These are phyloP conservation scores for Leucopsar rothschildi DNA, from an alignment of 2,113 vertebrate genomes.

Conservation along the genomic window DNA sequence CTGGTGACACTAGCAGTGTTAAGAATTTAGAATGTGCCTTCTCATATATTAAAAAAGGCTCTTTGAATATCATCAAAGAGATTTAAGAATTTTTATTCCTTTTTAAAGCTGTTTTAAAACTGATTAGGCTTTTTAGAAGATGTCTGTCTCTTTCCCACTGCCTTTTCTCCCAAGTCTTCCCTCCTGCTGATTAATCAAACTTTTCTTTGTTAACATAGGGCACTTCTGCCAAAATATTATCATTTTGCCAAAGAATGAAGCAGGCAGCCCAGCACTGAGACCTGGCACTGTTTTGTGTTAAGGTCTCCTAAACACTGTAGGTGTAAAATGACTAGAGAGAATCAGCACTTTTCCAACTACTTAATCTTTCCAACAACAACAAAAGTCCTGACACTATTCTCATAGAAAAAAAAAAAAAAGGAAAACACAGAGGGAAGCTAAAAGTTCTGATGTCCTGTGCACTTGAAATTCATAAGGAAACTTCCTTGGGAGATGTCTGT, in stretches of 20 bases:
- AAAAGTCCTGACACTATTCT: not conserved
- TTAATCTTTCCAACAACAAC: constrained; percentile 13
- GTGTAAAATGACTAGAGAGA: constrained; percentile 15
- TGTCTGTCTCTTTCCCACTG: not conserved
- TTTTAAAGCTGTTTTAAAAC: constrained; percentile 71
- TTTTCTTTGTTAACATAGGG: constrained; percentile 37
- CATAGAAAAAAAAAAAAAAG: not conserved
- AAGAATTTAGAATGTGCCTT: constrained; percentile 74
- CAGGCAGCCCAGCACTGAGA: constrained; percentile 40
- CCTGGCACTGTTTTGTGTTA: constrained; percentile 22
- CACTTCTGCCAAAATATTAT: constrained; percentile 48
- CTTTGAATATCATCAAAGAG: constrained; percentile 80
- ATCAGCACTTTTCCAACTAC: constrained; percentile 59
- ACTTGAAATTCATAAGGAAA: not conserved
- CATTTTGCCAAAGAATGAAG: constrained; percentile 2
- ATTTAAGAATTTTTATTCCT: constrained; percentile 74
- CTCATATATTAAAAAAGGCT: constrained; percentile 72
- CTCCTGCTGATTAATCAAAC: constrained; percentile 24
- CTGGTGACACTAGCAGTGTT: constrained; percentile 67
- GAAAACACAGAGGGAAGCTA: not conserved
- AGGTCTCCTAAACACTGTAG: not conserved
- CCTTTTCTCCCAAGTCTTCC: not conserved
- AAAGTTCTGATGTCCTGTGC: not conserved
- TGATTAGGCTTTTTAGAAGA: constrained; percentile 55
- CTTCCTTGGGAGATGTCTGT: not conserved